Conservation (phyloP, 2,888 invertebrate species). For the Elaeidobius kamerunicus region DNA sequence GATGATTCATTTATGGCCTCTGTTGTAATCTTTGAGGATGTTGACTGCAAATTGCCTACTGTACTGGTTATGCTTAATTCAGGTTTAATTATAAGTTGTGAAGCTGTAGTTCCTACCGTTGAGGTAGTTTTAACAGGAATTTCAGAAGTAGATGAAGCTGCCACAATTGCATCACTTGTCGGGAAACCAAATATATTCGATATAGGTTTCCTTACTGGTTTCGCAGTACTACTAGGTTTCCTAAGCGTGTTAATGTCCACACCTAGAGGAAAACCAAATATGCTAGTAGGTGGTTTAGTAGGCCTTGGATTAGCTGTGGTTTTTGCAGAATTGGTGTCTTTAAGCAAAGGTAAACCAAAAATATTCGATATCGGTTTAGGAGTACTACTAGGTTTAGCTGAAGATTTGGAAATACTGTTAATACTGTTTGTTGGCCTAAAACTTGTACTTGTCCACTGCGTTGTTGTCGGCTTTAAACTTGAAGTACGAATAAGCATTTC, state of each 20-base stretch:
- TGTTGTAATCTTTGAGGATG: background rate
- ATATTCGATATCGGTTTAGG: background rate
- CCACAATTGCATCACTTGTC: too few species aligned
- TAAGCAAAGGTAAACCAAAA: too few species aligned
- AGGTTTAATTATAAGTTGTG: constrained; percentile 18
- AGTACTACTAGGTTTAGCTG: background rate
- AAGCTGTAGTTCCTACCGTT: constrained; percentile 1
- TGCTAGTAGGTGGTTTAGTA: too few species aligned
- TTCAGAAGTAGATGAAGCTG: background rate
- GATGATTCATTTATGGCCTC: too few species aligned
- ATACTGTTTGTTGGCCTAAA: constrained; percentile 2
- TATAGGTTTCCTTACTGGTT: constrained; percentile 9
- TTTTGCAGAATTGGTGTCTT: too few species aligned
- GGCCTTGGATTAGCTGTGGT: too few species aligned
- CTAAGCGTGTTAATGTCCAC: too few species aligned
- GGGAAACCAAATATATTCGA: constrained; percentile 15
- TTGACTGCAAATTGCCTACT: constrained; percentile 5
- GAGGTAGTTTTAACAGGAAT: constrained; percentile 8
- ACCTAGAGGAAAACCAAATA: too few species aligned
- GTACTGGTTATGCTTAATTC: constrained; percentile 16
- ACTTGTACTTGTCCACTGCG: constrained; percentile 8
- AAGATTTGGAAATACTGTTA: background rate
- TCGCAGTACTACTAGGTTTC: constrained; percentile 10
- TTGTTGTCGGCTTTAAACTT: background rate
- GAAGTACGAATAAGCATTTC: background rate